These are phyloP conservation scores for Chionodraco myersi DNA, from an alignment of 2,113 vertebrate genomes.

Conservation along the genomic window DNA sequence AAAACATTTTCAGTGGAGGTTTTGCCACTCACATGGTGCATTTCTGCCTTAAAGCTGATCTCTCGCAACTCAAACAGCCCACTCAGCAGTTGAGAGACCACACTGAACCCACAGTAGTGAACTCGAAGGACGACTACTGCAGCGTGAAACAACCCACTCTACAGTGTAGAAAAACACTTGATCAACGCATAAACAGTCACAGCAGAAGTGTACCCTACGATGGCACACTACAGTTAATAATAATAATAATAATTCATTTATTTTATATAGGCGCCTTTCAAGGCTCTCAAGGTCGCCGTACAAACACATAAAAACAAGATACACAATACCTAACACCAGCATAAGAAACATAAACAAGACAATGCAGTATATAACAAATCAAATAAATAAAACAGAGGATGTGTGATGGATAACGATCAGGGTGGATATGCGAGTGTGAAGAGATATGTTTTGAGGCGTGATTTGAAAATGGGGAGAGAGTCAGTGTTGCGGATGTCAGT, in stretches of 20 bases:
- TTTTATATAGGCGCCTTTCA: too few species aligned
- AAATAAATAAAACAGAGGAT: too few species aligned
- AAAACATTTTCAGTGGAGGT: not conserved
- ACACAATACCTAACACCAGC: too few species aligned
- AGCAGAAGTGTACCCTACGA: not conserved
- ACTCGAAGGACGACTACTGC: slow-evolving; percentile 28
- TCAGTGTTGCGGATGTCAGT: not conserved
- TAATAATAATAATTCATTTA: too few species aligned
- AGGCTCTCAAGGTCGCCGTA: too few species aligned
- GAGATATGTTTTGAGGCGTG: too few species aligned
- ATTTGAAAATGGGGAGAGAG: too few species aligned
- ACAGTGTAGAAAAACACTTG: slow-evolving; percentile 55
- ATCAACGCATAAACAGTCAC: slow-evolving; percentile 31
- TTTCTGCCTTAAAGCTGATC: slow-evolving; percentile 54
- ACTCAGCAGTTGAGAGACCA: slow-evolving; percentile 60
- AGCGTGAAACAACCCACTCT: slow-evolving; percentile 57
- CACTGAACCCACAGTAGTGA: slow-evolving; percentile 46
- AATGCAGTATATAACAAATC: too few species aligned
- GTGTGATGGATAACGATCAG: too few species aligned
- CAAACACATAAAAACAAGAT: too few species aligned
- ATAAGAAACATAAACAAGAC: too few species aligned
- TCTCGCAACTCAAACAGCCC: slow-evolving; percentile 54
- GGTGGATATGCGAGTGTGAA: too few species aligned
- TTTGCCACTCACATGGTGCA: slow-evolving; percentile 18
- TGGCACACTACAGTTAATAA: not conserved